Evolutionary conservation across 2,888 invertebrate species (phyloP), one percentile per base, ranked within the genome.

Genomic region (Odontomyia ornata): DNA sequence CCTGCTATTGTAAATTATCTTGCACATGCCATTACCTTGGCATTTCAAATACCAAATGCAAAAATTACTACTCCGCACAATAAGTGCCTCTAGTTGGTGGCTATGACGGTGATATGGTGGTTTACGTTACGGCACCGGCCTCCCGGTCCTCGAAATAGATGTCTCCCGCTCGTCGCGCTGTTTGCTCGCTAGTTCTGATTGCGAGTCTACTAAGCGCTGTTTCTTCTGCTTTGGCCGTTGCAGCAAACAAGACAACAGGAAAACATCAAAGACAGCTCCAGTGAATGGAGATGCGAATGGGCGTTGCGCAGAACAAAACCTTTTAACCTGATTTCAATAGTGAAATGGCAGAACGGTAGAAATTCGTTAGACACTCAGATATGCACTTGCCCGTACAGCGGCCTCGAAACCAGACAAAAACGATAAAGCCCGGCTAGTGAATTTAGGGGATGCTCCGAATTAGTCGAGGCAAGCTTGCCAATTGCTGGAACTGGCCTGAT

Each of bases 291-390:
- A 57, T 43, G 36, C 23, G 73, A 30, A 73, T 73, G 73, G 73
- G 73, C 73, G 73, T 73, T 73, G 73, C 73, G 73, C 73, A 73
- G 60, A 73, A 30, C 57, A 73, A 25, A 65, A 69, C 69, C 69
- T 69, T 69, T 69, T 46, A 69, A 69, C 69, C 69, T 69, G 46
- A 69, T 69, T 69, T 18, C 69, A 46, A 47, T 27, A 30, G 69
- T 25, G 47, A 30, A 65, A 47, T 47, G 46, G 69, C 69, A 69
- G 69, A 46, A 25, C 5, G 46, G 47, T 52, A 52, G 25, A 69
- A 23, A 69, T 21, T 47, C 46, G 25, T 47, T 69, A 43, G 65
- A 36, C 52, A 9, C 15, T 4, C 3, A 4, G 52, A 52, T 52
- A 15, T 52, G 52, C 5, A 52, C 52, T n/a, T n/a, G n/a, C 36